Base-by-base conservation (phyloP, 2,888 invertebrate genomes). In the Cremastinae sp. region DNA sequence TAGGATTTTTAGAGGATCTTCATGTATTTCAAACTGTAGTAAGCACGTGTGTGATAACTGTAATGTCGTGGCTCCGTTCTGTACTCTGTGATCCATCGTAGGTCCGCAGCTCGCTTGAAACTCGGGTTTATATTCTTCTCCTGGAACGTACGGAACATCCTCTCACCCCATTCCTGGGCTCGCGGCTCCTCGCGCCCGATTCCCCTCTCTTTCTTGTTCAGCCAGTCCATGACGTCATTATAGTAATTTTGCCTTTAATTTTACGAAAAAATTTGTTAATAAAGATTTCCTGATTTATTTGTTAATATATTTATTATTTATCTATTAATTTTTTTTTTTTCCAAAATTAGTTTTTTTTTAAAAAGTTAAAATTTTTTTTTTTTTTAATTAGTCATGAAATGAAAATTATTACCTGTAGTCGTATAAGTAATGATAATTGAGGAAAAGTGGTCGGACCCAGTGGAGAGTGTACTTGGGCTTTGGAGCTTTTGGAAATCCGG, bases 161-260 rank as follows among this genome's bases (percentile, higher is more conserved):
- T 93, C 89, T 96, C 96, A 58, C 94, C 95, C 96, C 96, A 96
- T 35, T 96, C 96, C 90, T 96, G 95, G 12, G 96, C 93, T 68
- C 94, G 91, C 0, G 96, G 96, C 75, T 92, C 91, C 82, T 96
- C 96, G 58, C 94, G 92, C 0, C 89, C 90, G 61, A 93, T 86
- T 0, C 96, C 96, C 80, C 92, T 91, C 90, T 94, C 93, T 83
- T 95, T 92, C 86, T 94, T 93, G 89, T 96, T 94, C 90, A 96
- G 90, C 90, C 94, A 96, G 86, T 94, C 94, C 89, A 96, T 95
- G 75, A 95, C 94, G 87, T 96, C 96, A 87, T 96, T 94, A 90
- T 96, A 96, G 89, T 96, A 96, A 90, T 95, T 96, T 90, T 94
- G 93, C 90, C 94, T 90, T 5, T 2, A 28, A 28, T 28, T 28